A percentile compares a stretch with the other conserved stretches of the same genome.
These are phyloP conservation scores for Podocnemis expansa DNA, from an alignment of 2,113 vertebrate species.

Conservation along the genomic window DNA sequence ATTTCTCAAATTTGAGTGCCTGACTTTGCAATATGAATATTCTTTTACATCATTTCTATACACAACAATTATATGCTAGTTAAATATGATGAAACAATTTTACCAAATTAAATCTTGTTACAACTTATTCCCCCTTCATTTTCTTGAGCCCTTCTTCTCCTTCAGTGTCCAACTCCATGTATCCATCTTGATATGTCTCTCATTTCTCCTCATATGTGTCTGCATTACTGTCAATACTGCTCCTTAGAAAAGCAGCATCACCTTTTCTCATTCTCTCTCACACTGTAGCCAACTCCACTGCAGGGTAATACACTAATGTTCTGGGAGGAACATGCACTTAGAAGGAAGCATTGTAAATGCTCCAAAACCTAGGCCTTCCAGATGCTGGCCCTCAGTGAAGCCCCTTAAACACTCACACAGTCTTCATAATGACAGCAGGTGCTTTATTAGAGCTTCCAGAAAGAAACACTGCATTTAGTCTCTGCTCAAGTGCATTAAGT, in stretches of 20 bases:
- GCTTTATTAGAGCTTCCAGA: not conserved
- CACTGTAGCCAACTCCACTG: not conserved
- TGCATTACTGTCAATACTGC: not conserved
- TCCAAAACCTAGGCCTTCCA: not conserved
- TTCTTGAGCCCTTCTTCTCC: not conserved
- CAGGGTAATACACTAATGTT: not conserved
- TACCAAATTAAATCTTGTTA: not conserved
- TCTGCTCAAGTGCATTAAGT: not conserved
- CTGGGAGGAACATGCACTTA: too few species aligned
- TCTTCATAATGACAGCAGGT: not conserved
- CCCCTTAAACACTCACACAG: not conserved
- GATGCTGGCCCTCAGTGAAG: not conserved
- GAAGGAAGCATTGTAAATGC: too few species aligned
- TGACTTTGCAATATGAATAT: not conserved
- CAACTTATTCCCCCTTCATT: not conserved
- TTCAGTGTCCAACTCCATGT: not conserved
- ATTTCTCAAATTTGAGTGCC: not conserved
- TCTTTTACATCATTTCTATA: not conserved
- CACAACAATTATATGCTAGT: not conserved
- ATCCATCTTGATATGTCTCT: not conserved
- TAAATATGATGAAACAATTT: not conserved
- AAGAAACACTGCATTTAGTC: not conserved
- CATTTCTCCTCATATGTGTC: not conserved
- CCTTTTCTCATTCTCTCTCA: not conserved
- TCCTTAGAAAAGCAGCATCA: not conserved